Evolutionary conservation across 2,888 invertebrate genomes (phyloP), one percentile per base, ranked within the genome.

Genomic region (Brassicogethes aeneus): DNA sequence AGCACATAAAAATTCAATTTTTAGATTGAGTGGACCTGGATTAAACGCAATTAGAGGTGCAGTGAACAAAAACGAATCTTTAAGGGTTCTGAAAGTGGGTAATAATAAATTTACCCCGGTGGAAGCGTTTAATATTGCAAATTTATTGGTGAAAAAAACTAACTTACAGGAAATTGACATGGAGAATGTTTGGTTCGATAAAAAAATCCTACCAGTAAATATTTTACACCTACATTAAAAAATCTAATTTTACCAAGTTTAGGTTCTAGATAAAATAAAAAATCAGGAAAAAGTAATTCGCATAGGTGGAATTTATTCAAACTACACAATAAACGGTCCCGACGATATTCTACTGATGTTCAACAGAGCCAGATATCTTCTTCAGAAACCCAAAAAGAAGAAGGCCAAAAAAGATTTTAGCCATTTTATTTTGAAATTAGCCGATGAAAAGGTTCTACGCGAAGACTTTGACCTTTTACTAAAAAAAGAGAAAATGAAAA

Each of bases 101-200:
- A 65, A 70, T 45, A 78, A 78, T 59, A 69, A 71, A 7, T 62
- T 74, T 16, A 64, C 64, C 15, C 59, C 71, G 1, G 64, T 64
- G 2, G 73, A 74, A 34, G 70, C 70, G 1, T 57, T 66, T n/a
- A 43, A 41, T n/a, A 42, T 75, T 14, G 52, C 72, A 5, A 58
- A 57, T n/a, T 57, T 68, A 15, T 52, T 74, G 2, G 54, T 53
- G 10, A 52, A 62, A 3, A 61, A 48, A 41, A 39, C 63, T n/a
- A 49, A 50, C 29, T 51, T 76, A 14, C 51, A 55, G 12, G 44
- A 60, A 16, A 50, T 79, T 23, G 70, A 76, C 51, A 61, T 78
- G 53, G 70, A 71, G 37, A 70, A 70, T 52, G 63, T 71, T 41
- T 70, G 68, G 61, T 67, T 74, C 3, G 61, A 65, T 2, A 72